A percentile compares a stretch with the other conserved stretches of the same genome.
These are phyloP conservation scores for Craterocephalus amniculus DNA, from an alignment of 2,797 vertebrate species.

Conservation along the genomic window DNA sequence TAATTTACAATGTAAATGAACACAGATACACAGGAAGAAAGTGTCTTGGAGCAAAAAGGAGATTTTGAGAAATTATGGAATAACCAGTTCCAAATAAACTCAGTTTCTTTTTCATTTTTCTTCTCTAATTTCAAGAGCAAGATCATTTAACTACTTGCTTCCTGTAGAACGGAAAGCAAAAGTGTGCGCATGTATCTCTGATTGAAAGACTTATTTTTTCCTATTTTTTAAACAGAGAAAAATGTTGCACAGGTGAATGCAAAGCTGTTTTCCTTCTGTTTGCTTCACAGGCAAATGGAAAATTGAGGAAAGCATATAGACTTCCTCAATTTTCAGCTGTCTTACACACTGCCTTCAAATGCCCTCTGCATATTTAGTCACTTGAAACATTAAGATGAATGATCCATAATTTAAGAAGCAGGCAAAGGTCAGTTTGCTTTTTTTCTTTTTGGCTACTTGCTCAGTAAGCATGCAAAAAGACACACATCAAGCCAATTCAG, in stretches of 20 bases:
- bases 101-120: neutral
- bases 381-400: conserved; percentile 76
- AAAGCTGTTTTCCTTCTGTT: neutral
- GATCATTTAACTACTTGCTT: conserved; percentile 22
- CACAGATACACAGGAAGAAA: conserved; percentile 6
- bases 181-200: conserved; percentile 12
- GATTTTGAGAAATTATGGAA: conserved; percentile 10
- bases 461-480: conserved; percentile 71
- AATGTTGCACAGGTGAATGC: neutral
- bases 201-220: conserved; percentile 9
- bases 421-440: conserved; percentile 83
- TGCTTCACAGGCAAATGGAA: neutral
- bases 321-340: conserved; percentile 39
- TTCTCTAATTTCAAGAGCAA: conserved; percentile 14
- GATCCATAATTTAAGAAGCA: conserved; percentile 81
- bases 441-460: conserved; percentile 77
- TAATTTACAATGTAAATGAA: conserved; percentile 41
- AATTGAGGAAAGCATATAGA: conserved; percentile 22
- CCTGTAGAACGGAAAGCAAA: conserved; percentile 11
- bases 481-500: conserved; percentile 73
- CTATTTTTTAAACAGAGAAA: conserved; percentile 13
- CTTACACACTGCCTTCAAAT: conserved; percentile 45
- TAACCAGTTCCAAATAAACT: conserved; percentile 12
- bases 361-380: conserved; percentile 50
- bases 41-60: conserved; percentile 15